Percentiles rank a stretch among this genome's conserved stretches.
These are phyloP conservation scores for Lasioglossum malachurum DNA, from an alignment of 2,888 invertebrate genomes.

Conservation along the genomic window DNA sequence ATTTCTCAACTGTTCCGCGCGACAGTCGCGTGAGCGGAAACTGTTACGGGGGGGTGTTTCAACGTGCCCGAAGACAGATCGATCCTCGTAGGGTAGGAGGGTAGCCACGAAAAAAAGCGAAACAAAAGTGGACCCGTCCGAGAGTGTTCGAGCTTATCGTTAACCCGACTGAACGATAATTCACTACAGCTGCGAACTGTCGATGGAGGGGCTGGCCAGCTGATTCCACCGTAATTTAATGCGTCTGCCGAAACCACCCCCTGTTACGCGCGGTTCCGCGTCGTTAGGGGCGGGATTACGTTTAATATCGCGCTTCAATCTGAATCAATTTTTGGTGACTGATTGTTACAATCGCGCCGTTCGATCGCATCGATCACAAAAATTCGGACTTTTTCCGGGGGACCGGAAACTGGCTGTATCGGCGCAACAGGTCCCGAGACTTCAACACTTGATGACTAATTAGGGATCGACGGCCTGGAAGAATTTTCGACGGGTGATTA, in stretches of 20 bases:
- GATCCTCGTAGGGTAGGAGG: conserved; percentile 15
- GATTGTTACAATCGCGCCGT: background rate
- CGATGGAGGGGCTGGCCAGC: conserved; percentile 61
- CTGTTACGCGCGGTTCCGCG: conserved; percentile 65
- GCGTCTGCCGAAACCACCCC: conserved; percentile 61
- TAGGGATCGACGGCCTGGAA: background rate
- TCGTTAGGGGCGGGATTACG: conserved; percentile 46
- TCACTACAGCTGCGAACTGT: conserved; percentile 67
- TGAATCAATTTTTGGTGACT: background rate
- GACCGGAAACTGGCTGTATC: background rate
- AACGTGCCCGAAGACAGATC: conserved; percentile 42
- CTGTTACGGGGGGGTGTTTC: conserved; percentile 21
- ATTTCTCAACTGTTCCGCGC: conserved; percentile 16
- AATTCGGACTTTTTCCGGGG: background rate
- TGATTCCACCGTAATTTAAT: conserved; percentile 72
- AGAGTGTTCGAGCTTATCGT: conserved; percentile 52
- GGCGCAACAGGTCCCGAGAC: background rate
- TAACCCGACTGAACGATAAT: conserved; percentile 62
- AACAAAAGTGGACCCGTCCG: conserved; percentile 33
- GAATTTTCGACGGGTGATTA: background rate
- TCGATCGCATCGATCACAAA: conserved; percentile 1
- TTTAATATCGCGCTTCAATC: conserved; percentile 19
- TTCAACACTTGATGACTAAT: background rate
- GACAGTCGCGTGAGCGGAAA: conserved; percentile 36
- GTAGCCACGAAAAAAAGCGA: conserved; percentile 27